Conservation (phyloP, 2,888 invertebrate genomes). For the Hyposoter didymator region DNA sequence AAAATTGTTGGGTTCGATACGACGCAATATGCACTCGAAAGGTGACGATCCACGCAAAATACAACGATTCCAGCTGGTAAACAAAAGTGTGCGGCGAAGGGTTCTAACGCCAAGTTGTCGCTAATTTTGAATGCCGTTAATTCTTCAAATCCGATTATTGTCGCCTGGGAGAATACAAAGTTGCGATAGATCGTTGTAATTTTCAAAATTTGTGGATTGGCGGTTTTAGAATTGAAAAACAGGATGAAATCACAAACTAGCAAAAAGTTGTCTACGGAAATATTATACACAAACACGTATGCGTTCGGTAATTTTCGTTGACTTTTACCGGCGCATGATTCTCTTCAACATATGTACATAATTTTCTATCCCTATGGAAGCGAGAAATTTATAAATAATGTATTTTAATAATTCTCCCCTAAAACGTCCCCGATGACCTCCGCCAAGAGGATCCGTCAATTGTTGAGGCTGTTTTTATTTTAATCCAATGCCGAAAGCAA, state of each 20-base stretch:
- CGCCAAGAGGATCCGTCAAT: conserved; percentile 72
- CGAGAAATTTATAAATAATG: conserved; percentile 61
- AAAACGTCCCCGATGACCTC: conserved; percentile 1
- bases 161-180: neutral
- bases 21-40: neutral
- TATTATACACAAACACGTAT: conserved; percentile 28
- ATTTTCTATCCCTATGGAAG: conserved; percentile 73
- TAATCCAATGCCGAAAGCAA: conserved; percentile 57
- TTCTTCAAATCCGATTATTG: neutral
- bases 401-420: conserved; percentile 77
- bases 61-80: neutral
- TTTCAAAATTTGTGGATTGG: neutral
- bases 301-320: conserved; percentile 37
- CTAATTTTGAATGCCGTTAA: neutral
- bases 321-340: conserved; percentile 50
- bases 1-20: neutral
- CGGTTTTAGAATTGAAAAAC: neutral
- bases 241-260: neutral
- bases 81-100: neutral
- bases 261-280: conserved; percentile 11
- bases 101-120: neutral
- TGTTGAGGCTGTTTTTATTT: conserved; percentile 76
- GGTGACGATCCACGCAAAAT: too few species aligned
- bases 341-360: conserved; percentile 71
- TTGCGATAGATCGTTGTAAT: neutral